phyloP scores from a whole-genome alignment of 2,888 invertebrate species.

The Tryphoninae sp. region DNA sequence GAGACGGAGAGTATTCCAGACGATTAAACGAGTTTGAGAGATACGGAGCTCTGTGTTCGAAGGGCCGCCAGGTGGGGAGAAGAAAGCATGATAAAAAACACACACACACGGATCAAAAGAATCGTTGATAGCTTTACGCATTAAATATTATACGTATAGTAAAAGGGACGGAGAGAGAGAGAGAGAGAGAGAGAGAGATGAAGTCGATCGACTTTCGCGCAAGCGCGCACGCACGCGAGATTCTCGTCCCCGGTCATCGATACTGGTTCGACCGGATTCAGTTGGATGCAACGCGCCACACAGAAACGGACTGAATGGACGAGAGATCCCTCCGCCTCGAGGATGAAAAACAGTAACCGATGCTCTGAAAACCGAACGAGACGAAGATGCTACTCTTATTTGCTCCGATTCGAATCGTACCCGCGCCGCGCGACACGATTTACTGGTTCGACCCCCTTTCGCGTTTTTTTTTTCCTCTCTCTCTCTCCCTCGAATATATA shows the following conservation, averaged over 20 bases:
- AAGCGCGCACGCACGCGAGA: conserved; percentile 49
- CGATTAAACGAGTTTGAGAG: conserved; percentile 32
- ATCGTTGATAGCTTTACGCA: conserved; percentile 36
- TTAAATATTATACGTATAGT: conserved; percentile 34
- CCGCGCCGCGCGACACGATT: conserved; percentile 63
- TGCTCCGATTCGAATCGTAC: conserved; percentile 46
- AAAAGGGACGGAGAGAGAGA: conserved; percentile 24
- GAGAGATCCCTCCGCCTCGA: conserved; percentile 52
- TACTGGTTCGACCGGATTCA: conserved; percentile 73
- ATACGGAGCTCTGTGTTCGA: conserved; percentile 8
- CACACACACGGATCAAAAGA: conserved; percentile 9
- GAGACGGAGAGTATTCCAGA: not conserved
- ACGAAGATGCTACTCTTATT: conserved; percentile 47
- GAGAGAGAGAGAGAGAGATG: conserved; percentile 28
- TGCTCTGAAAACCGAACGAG: conserved; percentile 64
- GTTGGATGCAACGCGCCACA: conserved; percentile 56
- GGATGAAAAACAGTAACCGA: conserved; percentile 64
- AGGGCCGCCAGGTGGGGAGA: not conserved
- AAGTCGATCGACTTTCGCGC: conserved; percentile 70
- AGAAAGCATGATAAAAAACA: not conserved
- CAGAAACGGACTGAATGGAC: conserved; percentile 70
- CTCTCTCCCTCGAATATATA: conserved; percentile 30
- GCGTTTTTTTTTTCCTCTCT: conserved; percentile 42
- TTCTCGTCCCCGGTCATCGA: conserved; percentile 65
- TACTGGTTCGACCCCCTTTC: conserved; percentile 64